A percentile compares a stretch with the other conserved stretches of the same genome.
Evolutionary conservation across 2,888 invertebrate genomes (phyloP).

Genomic region (Pristionchus entomophagus): DNA sequence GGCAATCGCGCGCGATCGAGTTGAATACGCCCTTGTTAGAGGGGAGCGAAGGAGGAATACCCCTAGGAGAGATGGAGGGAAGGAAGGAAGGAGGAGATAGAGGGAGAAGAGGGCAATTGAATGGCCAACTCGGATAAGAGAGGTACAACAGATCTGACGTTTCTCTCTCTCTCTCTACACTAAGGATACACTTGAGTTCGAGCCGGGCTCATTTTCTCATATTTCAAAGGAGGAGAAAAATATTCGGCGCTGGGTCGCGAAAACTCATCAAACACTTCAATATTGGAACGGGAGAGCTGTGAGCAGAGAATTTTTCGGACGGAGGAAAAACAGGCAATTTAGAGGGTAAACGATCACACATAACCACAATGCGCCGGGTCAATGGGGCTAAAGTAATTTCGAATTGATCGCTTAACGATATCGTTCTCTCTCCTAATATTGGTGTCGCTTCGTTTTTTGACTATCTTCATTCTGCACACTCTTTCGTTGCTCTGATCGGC

Average conservation of each 20-base stretch:
- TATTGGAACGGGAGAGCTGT: not conserved
- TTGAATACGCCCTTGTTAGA: no score
- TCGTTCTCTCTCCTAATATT: not conserved
- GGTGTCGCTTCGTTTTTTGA: no score
- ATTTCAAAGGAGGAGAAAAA: not conserved
- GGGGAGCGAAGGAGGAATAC: no score
- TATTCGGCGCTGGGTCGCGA: not conserved
- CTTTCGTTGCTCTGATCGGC: no score
- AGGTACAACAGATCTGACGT: not conserved
- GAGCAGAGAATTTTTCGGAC: not conserved
- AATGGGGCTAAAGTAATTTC: not conserved
- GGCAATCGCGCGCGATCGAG: no score
- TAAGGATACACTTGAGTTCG: not conserved
- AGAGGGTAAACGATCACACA: not conserved
- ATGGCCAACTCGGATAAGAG: not conserved
- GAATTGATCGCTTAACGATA: not conserved
- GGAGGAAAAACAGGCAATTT: not conserved
- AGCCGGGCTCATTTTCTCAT: not conserved
- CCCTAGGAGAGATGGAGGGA: no score
- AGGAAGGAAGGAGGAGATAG: no score
- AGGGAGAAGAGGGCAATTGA: no score
- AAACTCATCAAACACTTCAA: slow-evolving; percentile 16
- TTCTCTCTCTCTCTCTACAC: not conserved
- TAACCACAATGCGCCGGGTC: not conserved
- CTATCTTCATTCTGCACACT: not conserved